Evolutionary conservation across 1,140 invertebrate genomes (phyloP).

Genomic region (Oryctes rhinoceros): DNA sequence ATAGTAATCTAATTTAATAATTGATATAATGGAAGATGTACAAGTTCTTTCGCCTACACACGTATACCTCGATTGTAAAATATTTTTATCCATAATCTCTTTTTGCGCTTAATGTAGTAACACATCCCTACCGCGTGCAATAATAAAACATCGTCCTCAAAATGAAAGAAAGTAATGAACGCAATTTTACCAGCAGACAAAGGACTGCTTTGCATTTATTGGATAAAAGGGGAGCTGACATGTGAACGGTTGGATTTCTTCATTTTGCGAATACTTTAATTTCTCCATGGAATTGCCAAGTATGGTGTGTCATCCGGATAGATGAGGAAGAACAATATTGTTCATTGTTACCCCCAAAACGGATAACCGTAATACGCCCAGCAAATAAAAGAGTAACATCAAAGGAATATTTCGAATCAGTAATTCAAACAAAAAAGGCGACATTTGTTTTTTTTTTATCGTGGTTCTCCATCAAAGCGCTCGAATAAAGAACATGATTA

Average conservation of each 20-base stretch:
- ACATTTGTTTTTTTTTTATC: slow-evolving; percentile 4
- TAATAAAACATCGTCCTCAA: not conserved
- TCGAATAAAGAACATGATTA: slow-evolving; percentile 22
- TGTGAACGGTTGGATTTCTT: slow-evolving; percentile 1
- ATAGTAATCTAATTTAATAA: too few species aligned
- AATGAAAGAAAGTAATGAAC: not conserved
- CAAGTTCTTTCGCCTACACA: too few species aligned
- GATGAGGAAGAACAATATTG: slow-evolving; percentile 13
- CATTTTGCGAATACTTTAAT: not conserved
- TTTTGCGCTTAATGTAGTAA: too few species aligned
- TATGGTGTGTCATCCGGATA: not conserved
- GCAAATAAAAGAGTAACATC: slow-evolving; percentile 12
- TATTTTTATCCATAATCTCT: too few species aligned
- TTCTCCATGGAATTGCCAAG: slow-evolving; percentile 1
- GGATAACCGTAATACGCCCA: slow-evolving; percentile 6
- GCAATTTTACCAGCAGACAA: not conserved
- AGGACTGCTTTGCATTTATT: not conserved
- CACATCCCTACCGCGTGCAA: not conserved
- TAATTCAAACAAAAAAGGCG: slow-evolving; percentile 19
- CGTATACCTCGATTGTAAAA: too few species aligned
- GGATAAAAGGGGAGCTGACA: not conserved
- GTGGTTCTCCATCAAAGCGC: not conserved
- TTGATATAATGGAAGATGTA: too few species aligned
- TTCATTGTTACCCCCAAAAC: not conserved
- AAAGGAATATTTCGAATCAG: slow-evolving; percentile 6